phyloP scores from a whole-genome alignment of 2,113 vertebrate genomes.

The Nesoenas mayeri region DNA sequence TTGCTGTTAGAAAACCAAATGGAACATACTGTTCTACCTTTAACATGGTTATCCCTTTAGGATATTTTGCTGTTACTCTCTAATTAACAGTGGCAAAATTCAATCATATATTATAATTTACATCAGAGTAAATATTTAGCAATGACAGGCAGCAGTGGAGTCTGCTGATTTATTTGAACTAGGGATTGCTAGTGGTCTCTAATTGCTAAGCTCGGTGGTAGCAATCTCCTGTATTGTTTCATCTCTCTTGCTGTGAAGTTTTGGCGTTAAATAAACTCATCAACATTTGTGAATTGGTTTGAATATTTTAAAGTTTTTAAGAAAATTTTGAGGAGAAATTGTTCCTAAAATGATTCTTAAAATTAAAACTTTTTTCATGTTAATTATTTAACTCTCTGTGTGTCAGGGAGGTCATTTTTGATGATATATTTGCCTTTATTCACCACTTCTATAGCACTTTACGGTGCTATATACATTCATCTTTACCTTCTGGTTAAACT shows the following conservation, averaged over 20 bases:
- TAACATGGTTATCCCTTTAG: background rate
- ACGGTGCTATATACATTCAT: background rate
- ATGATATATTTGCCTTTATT: background rate
- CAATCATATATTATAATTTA: background rate
- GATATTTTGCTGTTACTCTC: background rate
- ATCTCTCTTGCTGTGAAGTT: background rate
- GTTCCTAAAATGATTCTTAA: background rate
- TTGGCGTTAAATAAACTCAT: background rate
- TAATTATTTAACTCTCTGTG: background rate
- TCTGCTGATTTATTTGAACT: background rate
- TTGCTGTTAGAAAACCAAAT: background rate
- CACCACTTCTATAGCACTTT: background rate
- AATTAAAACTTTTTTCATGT: background rate
- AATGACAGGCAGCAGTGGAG: background rate
- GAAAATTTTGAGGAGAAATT: background rate
- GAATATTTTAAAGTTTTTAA: background rate
- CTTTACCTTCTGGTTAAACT: background rate
- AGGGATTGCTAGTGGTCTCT: background rate
- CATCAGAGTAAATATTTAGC: background rate
- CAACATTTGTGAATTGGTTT: background rate
- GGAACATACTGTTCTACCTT: background rate
- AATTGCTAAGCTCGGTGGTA: background rate
- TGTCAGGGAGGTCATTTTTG: background rate
- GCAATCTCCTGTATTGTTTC: background rate
- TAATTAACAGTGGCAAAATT: background rate